Base-by-base conservation (phyloP, 2,113 vertebrate species). In the Thalassoma bifasciatum region DNA sequence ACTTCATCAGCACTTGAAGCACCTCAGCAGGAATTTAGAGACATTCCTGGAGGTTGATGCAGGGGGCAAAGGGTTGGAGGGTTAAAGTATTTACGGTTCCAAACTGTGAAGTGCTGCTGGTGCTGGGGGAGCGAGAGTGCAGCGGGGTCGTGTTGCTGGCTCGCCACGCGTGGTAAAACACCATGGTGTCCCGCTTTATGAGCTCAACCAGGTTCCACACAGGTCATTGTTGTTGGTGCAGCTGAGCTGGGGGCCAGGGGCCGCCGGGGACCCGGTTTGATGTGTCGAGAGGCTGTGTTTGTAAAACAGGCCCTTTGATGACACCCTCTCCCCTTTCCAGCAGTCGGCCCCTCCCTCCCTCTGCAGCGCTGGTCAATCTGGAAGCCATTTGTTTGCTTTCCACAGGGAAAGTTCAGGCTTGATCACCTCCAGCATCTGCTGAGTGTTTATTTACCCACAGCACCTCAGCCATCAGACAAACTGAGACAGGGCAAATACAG, bases 401-500 rank as follows among this genome's bases (percentile, higher is more conserved):
- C 56, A 69, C 66, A 73, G 85, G 60, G 82, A 92, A 81, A 82
- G 87, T 86, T 83, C 81, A 85, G 80, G 73, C 83, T 64, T 77
- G 71, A 75, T 86, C 82, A 87, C 85, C 86, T 67, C 79, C 74
- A 67, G 82, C 89, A 92, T 91, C 85, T 91, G 91, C 81, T 85
- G 75, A 75, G 75, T 91, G 91, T 90, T 92, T 92, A 89, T 90
- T 90, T 90, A 90, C 78, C 78, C 85, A 53, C 50, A 75, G 74
- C 78, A 86, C 80, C 89, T 89, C 85, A 85, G 66, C 78, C 87
- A 81, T 86, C 83, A 85, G 74, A 72, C 77, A 82, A 83, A 85
- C 73, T 75, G 70, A 79, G 51, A 54, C 58, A 61, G 49, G 57
- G 69, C 73, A 63, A 81, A 71, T 66, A 74, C 23, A 49, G 81